Conservation (phyloP, 1,140 invertebrate genomes). For the Eriosoma lanigerum region DNA sequence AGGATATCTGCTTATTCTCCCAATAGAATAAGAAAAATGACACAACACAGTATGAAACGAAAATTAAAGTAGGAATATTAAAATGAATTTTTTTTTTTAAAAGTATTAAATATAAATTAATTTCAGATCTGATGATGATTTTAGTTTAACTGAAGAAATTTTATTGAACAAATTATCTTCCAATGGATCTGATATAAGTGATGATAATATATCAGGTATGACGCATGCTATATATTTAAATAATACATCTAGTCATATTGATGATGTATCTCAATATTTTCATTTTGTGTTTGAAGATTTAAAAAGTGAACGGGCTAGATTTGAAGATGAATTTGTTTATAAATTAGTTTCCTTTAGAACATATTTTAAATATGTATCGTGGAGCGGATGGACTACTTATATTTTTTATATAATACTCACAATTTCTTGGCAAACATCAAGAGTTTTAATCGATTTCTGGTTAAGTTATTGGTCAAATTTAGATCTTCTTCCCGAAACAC, state of each 20-base stretch:
- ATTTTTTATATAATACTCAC: constrained; percentile 63
- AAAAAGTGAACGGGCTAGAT: constrained; percentile 21
- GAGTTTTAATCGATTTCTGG: constrained; percentile 68
- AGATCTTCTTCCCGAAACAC: constrained; percentile 4
- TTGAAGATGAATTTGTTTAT: constrained; percentile 42
- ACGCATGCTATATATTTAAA: background rate
- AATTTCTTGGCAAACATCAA: constrained; percentile 63
- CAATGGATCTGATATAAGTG: constrained; percentile 35
- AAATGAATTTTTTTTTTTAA: too few relatives aligned
- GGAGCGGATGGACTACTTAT: constrained; percentile 43
- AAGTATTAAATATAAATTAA: background rate
- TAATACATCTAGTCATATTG: background rate
- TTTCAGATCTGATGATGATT: constrained; percentile 15
- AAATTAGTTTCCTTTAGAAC: constrained; percentile 35
- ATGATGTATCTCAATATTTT: background rate
- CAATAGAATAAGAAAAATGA: background rate
- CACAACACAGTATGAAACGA: constrained; percentile 36
- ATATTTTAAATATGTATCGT: constrained; percentile 43
- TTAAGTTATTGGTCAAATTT: constrained; percentile 64
- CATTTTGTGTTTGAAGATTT: constrained; percentile 12
- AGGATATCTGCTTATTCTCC: constrained; percentile 7
- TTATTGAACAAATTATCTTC: constrained; percentile 15
- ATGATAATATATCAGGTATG: constrained; percentile 4
- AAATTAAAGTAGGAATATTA: constrained; percentile 16
- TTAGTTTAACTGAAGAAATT: constrained; percentile 7